Evolutionary conservation across 53 echinoderm and acorn worm genomes (phyloP).

Genomic region (Patiria pectinifera): DNA sequence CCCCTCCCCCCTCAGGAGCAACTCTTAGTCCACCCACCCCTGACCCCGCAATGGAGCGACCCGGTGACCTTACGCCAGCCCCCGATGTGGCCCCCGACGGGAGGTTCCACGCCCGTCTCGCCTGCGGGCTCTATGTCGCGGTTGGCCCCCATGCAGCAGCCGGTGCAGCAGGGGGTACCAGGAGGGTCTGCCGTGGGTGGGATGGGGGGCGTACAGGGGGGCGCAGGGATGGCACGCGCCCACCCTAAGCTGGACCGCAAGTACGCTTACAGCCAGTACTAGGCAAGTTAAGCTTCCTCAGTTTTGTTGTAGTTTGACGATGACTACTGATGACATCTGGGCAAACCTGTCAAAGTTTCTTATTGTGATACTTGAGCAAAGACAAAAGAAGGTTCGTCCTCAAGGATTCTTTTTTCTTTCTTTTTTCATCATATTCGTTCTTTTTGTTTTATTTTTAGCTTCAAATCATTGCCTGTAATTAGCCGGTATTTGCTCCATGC

Average conservation of each 20-base stretch:
- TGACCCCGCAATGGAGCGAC: conserved; percentile 99
- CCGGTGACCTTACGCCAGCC: conserved; percentile 84
- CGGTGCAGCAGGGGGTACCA: conserved; percentile 40
- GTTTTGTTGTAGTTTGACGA: conserved; percentile 26
- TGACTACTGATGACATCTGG: too few species aligned
- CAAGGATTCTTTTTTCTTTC: too few species aligned
- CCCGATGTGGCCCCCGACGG: conserved; percentile 77
- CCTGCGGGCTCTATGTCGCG: conserved; percentile 80
- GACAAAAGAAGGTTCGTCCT: too few species aligned
- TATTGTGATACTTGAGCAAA: too few species aligned
- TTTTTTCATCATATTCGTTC: conserved; percentile 13
- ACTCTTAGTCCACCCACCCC: conserved; percentile 91
- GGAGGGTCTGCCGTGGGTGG: conserved; percentile 21
- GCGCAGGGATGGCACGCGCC: conserved; percentile 27
- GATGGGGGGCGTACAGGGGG: conserved; percentile 8
- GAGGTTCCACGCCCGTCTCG: conserved; percentile 84
- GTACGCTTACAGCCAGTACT: conserved; percentile 78
- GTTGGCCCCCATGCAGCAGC: conserved; percentile 71
- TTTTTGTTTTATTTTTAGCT: conserved; percentile 29
- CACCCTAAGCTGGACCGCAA: conserved; percentile 89
- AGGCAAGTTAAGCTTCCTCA: background rate
- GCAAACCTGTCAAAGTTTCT: too few species aligned
- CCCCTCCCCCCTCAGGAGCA: conserved; percentile 78
- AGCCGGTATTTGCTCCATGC: too few species aligned
- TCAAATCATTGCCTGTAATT: background rate